Percentiles rank a stretch among this genome's conserved stretches.
Conservation (phyloP, 1,140 invertebrate species). For the Leucophenga varia region DNA sequence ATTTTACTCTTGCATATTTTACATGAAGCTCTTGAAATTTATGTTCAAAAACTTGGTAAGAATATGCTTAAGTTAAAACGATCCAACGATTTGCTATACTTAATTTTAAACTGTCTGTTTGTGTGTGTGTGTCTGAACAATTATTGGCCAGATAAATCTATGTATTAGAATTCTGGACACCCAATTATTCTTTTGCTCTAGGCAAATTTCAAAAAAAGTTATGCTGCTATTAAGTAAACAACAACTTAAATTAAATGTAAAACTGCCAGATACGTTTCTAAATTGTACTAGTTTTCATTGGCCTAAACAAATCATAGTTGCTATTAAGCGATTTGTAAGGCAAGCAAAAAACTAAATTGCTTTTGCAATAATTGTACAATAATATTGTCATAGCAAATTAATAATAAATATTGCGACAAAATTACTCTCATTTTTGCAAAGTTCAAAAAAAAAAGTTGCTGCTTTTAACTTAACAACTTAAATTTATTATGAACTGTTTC, state of each 20-base stretch:
- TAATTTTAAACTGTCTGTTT: too few species aligned
- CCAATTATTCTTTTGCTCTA: too few species aligned
- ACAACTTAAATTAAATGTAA: too few species aligned
- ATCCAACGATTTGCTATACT: too few species aligned
- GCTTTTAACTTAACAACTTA: too few species aligned
- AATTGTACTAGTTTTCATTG: conserved; percentile 49
- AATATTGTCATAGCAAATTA: conserved; percentile 25
- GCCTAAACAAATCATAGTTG: conserved; percentile 30
- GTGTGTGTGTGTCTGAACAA: too few species aligned
- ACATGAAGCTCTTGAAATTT: conserved; percentile 21
- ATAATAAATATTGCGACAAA: conserved; percentile 17
- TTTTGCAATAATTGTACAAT: conserved; percentile 45
- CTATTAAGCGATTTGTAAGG: conserved; percentile 29
- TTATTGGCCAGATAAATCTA: too few species aligned
- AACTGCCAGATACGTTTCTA: background rate
- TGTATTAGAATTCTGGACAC: too few species aligned
- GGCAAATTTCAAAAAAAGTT: too few species aligned
- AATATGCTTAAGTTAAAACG: background rate
- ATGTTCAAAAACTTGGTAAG: conserved; percentile 18
- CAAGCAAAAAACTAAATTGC: conserved; percentile 51
- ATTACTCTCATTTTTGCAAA: conserved; percentile 19
- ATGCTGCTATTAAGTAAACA: too few species aligned
- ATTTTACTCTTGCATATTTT: conserved; percentile 39
- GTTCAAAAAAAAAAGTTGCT: conserved; percentile 13
- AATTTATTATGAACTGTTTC: background rate